Conservation (phyloP, 92 coral and sea anemone species). For the Epizoanthus ramosus region DNA sequence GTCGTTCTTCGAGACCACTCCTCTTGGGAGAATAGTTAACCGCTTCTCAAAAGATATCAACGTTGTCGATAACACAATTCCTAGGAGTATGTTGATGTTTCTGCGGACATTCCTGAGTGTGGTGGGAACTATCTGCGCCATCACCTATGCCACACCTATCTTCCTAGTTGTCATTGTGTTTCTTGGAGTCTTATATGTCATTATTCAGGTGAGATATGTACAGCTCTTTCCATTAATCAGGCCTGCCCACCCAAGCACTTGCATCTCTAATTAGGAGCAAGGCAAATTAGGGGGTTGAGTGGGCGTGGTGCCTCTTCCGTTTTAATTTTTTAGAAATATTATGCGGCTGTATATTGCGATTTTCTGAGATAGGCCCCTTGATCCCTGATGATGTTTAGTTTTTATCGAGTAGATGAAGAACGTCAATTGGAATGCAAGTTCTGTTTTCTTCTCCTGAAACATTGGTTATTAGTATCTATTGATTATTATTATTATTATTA, state of each 20-base stretch:
- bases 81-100: conserved; percentile 52
- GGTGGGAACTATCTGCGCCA: conserved; percentile 81
- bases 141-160: conserved; percentile 87
- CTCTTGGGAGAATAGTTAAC: conserved; percentile 86
- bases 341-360: no score
- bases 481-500: no score
- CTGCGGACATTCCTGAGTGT: conserved; percentile 68
- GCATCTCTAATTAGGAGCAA: not conserved
- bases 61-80: conserved; percentile 81
- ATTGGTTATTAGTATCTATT: no score
- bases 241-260: no score
- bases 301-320: not conserved
- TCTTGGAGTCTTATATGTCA: conserved; percentile 66
- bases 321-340: no score
- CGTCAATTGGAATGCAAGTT: no score
- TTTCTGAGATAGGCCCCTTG: no score
- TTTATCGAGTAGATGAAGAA: no score
- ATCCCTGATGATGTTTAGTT: no score
- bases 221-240: not conserved
- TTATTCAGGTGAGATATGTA: conserved; percentile 75
- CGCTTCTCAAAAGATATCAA: conserved; percentile 93
- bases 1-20: conserved; percentile 95
- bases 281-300: not conserved
- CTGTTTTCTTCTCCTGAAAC: no score
- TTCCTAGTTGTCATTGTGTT: conserved; percentile 81